These are phyloP conservation scores for Mastomys coucha DNA, from an alignment of 2,113 vertebrate species.

Conservation along the genomic window DNA sequence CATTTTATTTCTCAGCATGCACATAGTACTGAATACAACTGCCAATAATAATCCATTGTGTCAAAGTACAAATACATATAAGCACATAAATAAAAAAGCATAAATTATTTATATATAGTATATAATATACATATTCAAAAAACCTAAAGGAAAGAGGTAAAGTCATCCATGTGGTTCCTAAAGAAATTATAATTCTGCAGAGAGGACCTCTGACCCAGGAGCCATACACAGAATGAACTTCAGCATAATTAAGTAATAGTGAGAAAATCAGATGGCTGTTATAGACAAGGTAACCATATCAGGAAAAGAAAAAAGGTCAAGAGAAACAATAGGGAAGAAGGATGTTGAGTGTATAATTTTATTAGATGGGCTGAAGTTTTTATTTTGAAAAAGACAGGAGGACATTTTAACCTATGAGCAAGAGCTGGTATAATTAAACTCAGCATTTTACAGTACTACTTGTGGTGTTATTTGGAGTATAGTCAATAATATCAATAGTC, in stretches of 20 bases:
- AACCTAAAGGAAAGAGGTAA: not conserved
- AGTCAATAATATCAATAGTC: not conserved
- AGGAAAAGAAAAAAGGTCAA: not conserved
- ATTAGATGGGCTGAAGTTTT: not conserved
- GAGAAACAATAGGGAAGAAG: not conserved
- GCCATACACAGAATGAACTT: not conserved
- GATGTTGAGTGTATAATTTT: not conserved
- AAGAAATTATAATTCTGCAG: not conserved
- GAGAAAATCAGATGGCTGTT: not conserved
- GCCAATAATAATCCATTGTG: not conserved
- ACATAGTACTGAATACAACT: not conserved
- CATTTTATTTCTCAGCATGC: not conserved
- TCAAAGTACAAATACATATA: not conserved
- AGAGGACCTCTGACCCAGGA: fast-evolving
- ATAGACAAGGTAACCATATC: too few relatives aligned
- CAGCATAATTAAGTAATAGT: not conserved
- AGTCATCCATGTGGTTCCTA: not conserved
- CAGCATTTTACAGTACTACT: not conserved
- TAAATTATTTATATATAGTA: not conserved
- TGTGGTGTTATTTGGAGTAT: not conserved
- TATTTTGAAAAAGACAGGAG: not conserved
- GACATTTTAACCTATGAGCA: fast-evolving
- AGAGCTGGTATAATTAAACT: not conserved
- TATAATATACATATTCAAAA: not conserved
- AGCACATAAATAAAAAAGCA: not conserved